phyloP scores from a whole-genome alignment of 2,113 vertebrate genomes.

The Rhynchomys soricoides region DNA sequence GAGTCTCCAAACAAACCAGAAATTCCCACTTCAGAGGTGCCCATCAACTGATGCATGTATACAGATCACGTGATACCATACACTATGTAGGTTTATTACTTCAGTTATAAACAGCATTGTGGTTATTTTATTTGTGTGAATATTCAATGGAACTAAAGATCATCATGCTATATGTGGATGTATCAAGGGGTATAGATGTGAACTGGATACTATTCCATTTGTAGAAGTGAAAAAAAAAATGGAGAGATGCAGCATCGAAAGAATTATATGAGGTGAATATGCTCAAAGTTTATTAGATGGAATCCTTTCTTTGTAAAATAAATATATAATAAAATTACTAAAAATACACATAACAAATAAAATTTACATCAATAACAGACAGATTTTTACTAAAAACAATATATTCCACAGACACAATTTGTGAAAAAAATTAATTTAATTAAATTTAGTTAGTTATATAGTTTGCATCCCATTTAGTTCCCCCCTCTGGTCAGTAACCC shows the following conservation, averaged over 20 bases:
- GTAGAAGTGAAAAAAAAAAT: no score
- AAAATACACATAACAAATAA: background rate
- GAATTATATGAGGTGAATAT: background rate
- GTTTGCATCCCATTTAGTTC: background rate
- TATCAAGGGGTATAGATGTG: background rate
- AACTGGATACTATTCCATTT: background rate
- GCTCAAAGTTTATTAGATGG: background rate
- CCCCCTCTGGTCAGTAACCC: background rate
- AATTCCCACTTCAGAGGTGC: background rate
- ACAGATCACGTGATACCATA: background rate
- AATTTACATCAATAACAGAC: background rate
- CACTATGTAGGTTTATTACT: background rate
- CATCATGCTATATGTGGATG: background rate
- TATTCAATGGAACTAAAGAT: background rate
- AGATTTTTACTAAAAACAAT: background rate
- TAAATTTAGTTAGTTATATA: background rate
- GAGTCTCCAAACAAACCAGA: background rate
- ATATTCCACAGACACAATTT: background rate
- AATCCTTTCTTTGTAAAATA: background rate
- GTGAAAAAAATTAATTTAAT: slow-evolving; percentile 15
- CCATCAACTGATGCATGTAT: no score
- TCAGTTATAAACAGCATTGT: background rate
- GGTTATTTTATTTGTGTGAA: background rate
- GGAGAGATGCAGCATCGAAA: no score
- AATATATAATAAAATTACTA: background rate